These are phyloP conservation scores for Pristionchus japonicus DNA, from an alignment of 2,888 invertebrate genomes.

Conservation along the genomic window DNA sequence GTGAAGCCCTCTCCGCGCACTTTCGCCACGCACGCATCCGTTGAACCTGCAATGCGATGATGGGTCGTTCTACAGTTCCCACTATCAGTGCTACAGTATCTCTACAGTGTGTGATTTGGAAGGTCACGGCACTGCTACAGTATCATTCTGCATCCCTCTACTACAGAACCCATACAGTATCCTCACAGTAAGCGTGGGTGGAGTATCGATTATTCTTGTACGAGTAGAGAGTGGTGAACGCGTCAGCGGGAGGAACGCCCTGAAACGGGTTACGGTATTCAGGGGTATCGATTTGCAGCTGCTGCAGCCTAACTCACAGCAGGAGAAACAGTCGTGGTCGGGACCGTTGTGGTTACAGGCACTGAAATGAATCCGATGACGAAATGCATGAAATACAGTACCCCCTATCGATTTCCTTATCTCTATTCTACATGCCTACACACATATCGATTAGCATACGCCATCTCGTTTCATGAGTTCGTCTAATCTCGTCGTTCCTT, in stretches of 20 bases:
- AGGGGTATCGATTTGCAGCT: not conserved
- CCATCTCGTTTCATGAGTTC: too few species aligned
- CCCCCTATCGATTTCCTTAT: too few species aligned
- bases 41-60: not conserved
- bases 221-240: not conserved
- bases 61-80: not conserved
- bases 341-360: too few species aligned
- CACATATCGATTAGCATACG: too few species aligned
- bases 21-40: not conserved
- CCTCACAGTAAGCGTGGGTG: not conserved
- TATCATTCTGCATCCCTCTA: not conserved
- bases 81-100: too few species aligned
- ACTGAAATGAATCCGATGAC: too few species aligned
- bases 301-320: not conserved
- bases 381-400: too few species aligned
- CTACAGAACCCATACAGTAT: not conserved
- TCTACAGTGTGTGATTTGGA: not conserved
- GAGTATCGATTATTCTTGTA: not conserved
- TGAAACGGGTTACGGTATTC: not conserved
- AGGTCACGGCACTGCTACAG: not conserved
- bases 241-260: not conserved
- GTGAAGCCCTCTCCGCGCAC: not conserved
- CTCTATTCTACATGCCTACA: too few species aligned
- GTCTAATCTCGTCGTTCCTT: too few species aligned
- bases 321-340: not conserved